phyloP scores from a whole-genome alignment of 2,888 invertebrate genomes.

The Dasysyrphus albostriatus region DNA sequence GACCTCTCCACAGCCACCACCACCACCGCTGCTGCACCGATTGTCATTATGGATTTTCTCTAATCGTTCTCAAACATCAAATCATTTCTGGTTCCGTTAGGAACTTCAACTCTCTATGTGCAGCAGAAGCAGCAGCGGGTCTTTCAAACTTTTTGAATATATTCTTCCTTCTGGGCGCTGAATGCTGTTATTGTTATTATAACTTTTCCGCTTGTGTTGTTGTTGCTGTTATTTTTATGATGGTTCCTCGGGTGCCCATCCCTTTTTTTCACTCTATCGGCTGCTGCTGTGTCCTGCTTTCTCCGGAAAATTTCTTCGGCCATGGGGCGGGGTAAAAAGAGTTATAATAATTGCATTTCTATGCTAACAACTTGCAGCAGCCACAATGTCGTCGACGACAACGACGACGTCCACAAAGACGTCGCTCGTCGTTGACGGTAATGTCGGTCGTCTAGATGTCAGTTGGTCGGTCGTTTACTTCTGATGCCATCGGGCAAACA shows the following conservation, averaged over 20 bases:
- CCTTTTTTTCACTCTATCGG: constrained; percentile 42
- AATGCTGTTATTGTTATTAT: constrained; percentile 73
- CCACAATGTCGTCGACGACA: constrained; percentile 63
- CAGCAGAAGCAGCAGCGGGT: constrained; percentile 1
- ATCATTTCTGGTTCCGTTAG: constrained; percentile 76
- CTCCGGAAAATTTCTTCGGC: constrained; percentile 54
- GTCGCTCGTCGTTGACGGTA: constrained; percentile 18
- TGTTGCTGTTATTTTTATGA: constrained; percentile 63
- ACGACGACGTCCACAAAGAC: constrained; percentile 12
- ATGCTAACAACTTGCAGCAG: constrained; percentile 76
- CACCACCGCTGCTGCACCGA: constrained; percentile 12
- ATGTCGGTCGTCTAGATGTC: constrained; percentile 64
- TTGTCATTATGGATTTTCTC: constrained; percentile 76
- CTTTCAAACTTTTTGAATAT: constrained; percentile 49
- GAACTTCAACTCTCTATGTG: constrained; percentile 45
- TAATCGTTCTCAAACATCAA: constrained; percentile 76
- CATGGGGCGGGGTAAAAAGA: constrained; percentile 34
- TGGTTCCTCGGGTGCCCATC: constrained; percentile 67
- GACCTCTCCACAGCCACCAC: constrained; percentile 35
- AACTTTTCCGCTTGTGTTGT: constrained; percentile 62
- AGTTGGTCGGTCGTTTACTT: constrained; percentile 66
- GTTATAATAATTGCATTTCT: constrained; percentile 73
- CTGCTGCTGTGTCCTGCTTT: constrained; percentile 64
- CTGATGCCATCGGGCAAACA: constrained; percentile 59
- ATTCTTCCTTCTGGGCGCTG: constrained; percentile 51